Conservation (phyloP, 2,888 invertebrate species). For the Gymnosoma rotundatum region DNA sequence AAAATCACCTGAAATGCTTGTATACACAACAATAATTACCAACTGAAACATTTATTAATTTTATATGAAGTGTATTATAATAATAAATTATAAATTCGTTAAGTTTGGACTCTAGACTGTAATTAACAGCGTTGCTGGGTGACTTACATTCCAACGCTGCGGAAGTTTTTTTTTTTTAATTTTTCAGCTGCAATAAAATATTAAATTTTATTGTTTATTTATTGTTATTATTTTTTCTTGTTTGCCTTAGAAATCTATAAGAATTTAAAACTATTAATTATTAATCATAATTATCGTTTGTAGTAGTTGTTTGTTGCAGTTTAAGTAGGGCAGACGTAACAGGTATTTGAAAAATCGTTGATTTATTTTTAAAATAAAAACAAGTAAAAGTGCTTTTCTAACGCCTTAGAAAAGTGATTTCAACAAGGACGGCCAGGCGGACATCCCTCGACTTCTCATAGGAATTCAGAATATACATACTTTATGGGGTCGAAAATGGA, state of each 20-base stretch:
- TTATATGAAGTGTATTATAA: conserved; percentile 59
- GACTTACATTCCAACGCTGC: conserved; percentile 15
- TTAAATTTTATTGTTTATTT: conserved; percentile 18
- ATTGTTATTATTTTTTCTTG: conserved; percentile 6
- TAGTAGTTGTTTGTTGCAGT: conserved; percentile 22
- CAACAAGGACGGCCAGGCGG: too few relatives aligned
- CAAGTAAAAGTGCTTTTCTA: too few relatives aligned
- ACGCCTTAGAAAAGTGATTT: too few relatives aligned
- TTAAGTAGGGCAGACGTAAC: not conserved
- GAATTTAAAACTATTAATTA: conserved; percentile 48
- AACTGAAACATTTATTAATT: conserved; percentile 32
- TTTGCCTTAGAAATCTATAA: conserved; percentile 38
- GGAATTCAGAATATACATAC: too few relatives aligned
- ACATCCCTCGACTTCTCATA: too few relatives aligned
- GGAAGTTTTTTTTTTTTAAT: conserved; percentile 36
- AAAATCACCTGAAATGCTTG: too few relatives aligned
- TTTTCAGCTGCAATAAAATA: conserved; percentile 33
- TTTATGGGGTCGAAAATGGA: too few relatives aligned
- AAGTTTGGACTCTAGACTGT: conserved; percentile 72
- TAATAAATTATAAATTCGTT: conserved; percentile 67
- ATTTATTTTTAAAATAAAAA: too few relatives aligned
- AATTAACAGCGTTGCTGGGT: conserved; percentile 53
- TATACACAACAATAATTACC: not conserved
- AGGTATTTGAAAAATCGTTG: not conserved
- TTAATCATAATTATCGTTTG: conserved; percentile 30